Evolutionary conservation across 1,140 invertebrate genomes (phyloP).

Genomic region (Drosophila kurseongensis): DNA sequence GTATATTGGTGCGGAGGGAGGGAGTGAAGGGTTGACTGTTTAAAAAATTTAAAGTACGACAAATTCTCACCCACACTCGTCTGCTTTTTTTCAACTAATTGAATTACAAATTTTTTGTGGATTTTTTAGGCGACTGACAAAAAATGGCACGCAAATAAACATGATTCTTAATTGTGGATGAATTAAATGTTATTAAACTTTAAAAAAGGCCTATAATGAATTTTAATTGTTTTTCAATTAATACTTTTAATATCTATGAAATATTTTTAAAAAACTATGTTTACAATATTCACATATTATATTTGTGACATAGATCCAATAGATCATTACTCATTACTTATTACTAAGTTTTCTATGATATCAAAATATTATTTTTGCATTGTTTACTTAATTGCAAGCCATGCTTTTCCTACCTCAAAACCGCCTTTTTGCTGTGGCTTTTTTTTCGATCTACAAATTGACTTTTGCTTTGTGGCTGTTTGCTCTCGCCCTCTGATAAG

Average conservation of each 20-base stretch:
- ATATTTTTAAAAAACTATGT: too few species aligned
- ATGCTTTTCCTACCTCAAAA: conserved; percentile 1
- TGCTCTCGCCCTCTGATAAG: conserved; percentile 36
- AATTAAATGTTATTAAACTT: not conserved
- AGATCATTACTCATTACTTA: too few species aligned
- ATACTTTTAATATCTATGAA: not conserved
- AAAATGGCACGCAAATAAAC: not conserved
- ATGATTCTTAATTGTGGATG: not conserved
- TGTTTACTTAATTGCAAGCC: conserved; percentile 13
- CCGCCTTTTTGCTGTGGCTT: not conserved
- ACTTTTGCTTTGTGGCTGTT: conserved; percentile 48
- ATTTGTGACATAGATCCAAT: not conserved
- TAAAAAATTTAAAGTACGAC: conserved; percentile 31
- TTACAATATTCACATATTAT: not conserved
- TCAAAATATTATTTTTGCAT: not conserved
- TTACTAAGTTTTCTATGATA: not conserved
- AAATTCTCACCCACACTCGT: conserved; percentile 15
- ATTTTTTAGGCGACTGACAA: not conserved
- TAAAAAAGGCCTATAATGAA: not conserved
- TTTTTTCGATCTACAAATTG: conserved; percentile 42
- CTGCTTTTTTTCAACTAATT: conserved; percentile 24
- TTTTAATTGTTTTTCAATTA: too few species aligned
- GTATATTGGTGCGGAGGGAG: conserved; percentile 15
- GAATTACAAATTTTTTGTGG: conserved; percentile 30
- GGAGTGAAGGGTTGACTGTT: not conserved